Base-by-base conservation (phyloP, 2,113 vertebrate species). In the Pterophyllum scalare region DNA sequence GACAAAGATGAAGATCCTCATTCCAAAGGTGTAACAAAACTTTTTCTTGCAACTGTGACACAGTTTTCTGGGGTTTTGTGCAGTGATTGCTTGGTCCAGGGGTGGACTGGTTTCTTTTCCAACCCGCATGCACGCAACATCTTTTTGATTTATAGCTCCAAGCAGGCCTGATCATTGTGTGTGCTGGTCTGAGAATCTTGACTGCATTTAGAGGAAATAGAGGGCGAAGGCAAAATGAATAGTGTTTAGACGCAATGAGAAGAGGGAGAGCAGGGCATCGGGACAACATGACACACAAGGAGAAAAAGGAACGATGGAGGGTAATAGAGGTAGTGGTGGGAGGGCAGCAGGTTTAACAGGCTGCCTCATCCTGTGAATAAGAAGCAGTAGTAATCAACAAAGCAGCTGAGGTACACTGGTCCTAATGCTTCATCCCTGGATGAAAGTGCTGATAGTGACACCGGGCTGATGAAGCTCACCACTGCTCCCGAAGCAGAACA, bases 371-470 rank as follows among this genome's bases (percentile, higher is more conserved):
- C 74, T 77, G 81, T 83, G 87, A 93, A 89, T 88, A 82, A 82
- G 77, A 83, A 88, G 82, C 76, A 31, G 79, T 14, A 56, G 87
- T 87, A 90, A 89, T 83, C 70, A 85, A 87, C 83, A 60, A 64
- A 52, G 56, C 52, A 38, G 80, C 62, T 20, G 59, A 6, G 43
- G 75, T 70, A 22, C 59, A 58, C 83, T 79, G 72, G 80, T 86
- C 64, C 67, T 87, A 88, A 87, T 83, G 84, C 77, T 14, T 33
- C 46, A 58, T 81, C 87, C 52, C 85, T 38, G 28, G 33, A 78
- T 80, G 67, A 84, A 91, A 88, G 87, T 81, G 94, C 90, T 90
- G 90, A 95, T 87, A 86, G 91, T 87, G 89, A 92, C 84, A 81
- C 49, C 9, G 49, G 78, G 74, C 64, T 87, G 86, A 90, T 89